phyloP scores from a whole-genome alignment of 2,888 invertebrate genomes.

The Drosophila pseudotakahashii region DNA sequence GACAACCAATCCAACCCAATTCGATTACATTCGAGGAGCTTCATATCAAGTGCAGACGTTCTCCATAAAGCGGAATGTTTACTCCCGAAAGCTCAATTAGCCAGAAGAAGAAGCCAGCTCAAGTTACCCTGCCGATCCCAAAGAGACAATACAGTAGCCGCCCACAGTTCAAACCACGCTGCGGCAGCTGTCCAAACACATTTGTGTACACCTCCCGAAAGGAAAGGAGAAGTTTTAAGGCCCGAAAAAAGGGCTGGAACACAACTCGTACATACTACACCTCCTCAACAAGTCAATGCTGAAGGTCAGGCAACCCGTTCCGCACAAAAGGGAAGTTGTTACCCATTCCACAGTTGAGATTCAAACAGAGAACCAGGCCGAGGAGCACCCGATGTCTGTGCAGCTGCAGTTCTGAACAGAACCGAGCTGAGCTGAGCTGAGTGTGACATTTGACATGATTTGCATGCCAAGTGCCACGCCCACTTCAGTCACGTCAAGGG shows the following conservation, averaged over 20 bases:
- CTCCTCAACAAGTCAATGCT: slow-evolving; percentile 40
- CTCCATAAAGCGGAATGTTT: not conserved
- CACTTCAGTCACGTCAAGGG: slow-evolving; percentile 62
- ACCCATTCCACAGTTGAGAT: slow-evolving; percentile 12
- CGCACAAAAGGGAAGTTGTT: slow-evolving; percentile 47
- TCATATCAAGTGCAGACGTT: slow-evolving; percentile 44
- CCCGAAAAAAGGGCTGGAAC: slow-evolving; percentile 5
- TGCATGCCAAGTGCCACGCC: slow-evolving; percentile 79
- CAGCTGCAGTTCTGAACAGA: slow-evolving; percentile 59
- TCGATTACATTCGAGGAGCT: slow-evolving; percentile 13
- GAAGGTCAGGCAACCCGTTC: slow-evolving; percentile 66
- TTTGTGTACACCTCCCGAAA: slow-evolving; percentile 6
- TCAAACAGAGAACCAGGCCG: slow-evolving; percentile 5
- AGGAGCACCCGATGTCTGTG: slow-evolving; percentile 17
- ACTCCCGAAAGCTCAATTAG: slow-evolving; percentile 37
- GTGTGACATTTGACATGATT: slow-evolving; percentile 79
- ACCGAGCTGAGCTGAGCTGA: slow-evolving; percentile 38
- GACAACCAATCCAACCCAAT: slow-evolving; percentile 8
- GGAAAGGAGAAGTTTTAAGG: slow-evolving; percentile 4
- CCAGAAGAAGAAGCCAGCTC: slow-evolving; percentile 28
- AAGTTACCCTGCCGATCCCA: slow-evolving; percentile 7
- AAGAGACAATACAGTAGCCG: slow-evolving; percentile 28
- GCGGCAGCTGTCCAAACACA: slow-evolving; percentile 35
- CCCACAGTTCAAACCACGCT: not conserved
- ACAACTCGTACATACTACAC: slow-evolving; percentile 2